Base-by-base conservation (phyloP, 2,888 invertebrate species). In the Hypena proboscidalis region DNA sequence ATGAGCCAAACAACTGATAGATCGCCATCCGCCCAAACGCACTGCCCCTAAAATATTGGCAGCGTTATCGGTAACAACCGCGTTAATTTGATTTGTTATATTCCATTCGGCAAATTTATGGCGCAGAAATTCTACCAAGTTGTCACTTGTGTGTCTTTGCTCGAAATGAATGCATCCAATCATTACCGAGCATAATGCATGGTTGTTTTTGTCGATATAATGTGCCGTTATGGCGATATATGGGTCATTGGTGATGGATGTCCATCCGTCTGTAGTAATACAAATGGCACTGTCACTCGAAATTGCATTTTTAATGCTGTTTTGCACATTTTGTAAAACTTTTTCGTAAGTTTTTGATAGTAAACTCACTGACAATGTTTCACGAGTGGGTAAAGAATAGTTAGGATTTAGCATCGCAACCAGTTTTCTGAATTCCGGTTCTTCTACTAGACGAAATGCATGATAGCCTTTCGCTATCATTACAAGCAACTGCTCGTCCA, bases 1-100 rank as follows among this genome's bases (percentile, higher is more conserved):
- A 30, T 67, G 61, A 1, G 58, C 65, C 17, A 55, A 63, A 21
- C 63, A 63, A 4, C 21, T 0, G 6, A 62, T 46, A 4, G 46
- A 47, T 2, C 56, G 38, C 60, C 54, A 57, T 3, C 26, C 48
- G 7, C 49, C 49, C 2, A 41, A 7, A 9, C 27, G 25, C 20
- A 60, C 37, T 3, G 54, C 54, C 9, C 19, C 33, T 10, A 45
- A 9, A 5, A 50, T 46, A n/a, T 48, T 48, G 2, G 38, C 4
- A 3, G 42, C 42, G 11, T 42, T 30, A 7, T 30, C 30, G 6
- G 4, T 9, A 3, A 6, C 6, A 7, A 19, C 6, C 0, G 30
- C 14, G 2, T 1, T n/a, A 4, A 29, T 15, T 15, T 2, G 9
- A 2, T 3, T 22, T 8, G n/a, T 8, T n/a, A n/a, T n/a, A n/a